Conservation (phyloP, 2,113 vertebrate genomes). For the Vicugna pacos region DNA sequence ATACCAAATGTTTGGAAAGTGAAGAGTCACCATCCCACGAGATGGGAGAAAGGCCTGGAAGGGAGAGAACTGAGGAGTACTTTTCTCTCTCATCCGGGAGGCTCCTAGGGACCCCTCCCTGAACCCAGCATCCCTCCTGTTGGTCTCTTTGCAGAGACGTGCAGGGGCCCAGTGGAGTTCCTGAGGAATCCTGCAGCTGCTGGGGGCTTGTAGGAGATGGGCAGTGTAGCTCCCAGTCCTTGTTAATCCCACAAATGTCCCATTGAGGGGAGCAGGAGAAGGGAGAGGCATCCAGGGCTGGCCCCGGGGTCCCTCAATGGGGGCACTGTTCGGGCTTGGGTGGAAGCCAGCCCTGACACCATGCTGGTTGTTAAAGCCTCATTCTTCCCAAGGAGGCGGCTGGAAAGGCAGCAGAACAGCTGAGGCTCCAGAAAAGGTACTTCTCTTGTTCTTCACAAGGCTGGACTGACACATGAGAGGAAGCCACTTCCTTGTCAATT, state of each 20-base stretch:
- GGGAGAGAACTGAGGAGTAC: neutral
- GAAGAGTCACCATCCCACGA: neutral
- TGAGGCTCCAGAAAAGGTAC: conserved; percentile 77
- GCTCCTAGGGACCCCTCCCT: neutral
- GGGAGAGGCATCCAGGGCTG: conserved; percentile 66
- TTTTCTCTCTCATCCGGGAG: conserved; percentile 42
- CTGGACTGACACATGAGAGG: conserved; percentile 66
- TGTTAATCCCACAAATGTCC: conserved; percentile 73
- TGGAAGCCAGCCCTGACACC: conserved; percentile 79
- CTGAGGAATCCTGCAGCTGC: conserved; percentile 80
- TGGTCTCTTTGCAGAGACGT: conserved; percentile 42
- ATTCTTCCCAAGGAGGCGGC: conserved; percentile 79
- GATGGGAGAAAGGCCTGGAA: neutral
- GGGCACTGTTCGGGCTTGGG: conserved; percentile 77
- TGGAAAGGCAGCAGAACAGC: conserved; percentile 78
- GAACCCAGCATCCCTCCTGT: neutral
- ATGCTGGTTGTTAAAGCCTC: conserved; percentile 78
- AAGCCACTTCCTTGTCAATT: conserved; percentile 75
- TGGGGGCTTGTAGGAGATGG: conserved; percentile 64
- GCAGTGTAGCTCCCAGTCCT: conserved; percentile 70
- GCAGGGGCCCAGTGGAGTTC: conserved; percentile 7
- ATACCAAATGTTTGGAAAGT: neutral
- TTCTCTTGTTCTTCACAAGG: conserved; percentile 77
- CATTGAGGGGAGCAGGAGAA: conserved; percentile 83
- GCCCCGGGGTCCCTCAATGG: conserved; percentile 81